Base-by-base conservation (phyloP, 2,113 vertebrate genomes). In the Thalassoma bifasciatum region DNA sequence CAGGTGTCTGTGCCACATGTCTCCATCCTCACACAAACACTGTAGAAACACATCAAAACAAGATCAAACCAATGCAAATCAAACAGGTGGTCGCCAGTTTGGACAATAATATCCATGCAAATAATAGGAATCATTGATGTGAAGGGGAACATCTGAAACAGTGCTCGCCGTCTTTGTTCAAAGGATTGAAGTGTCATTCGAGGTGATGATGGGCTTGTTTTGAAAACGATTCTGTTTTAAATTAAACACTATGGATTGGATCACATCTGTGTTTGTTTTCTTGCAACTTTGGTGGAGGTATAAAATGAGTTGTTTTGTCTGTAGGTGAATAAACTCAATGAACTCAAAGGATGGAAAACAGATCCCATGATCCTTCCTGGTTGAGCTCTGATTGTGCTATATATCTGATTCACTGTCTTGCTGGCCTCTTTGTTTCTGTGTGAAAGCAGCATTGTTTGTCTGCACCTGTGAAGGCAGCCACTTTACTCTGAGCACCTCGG, bases 31-130 rank as follows among this genome's bases (percentile, higher is more conserved):
- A 40, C 38, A 68, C 42, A 23, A 58, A 70, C 53, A 40, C 58
- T 54, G 38, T 22, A 0, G 9, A 72, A 58, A 16, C 46, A 34
- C 10, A 82, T 70, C 66, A 77, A 77, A 68, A 56, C 38, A 8
- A 46, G 52, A 77, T 84, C 76, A 82, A 73, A 75, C 70, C 50
- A 0, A 77, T 74, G 77, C 74, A 74, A 74, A 80, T 77, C 7
- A 34, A 75, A 51, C 84, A 89, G 79, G 82, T 82, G 77, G 60
- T 44, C 2, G 17, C 44, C 44, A 2, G 40, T 61, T 62, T 58
- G 38, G 54, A 60, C 54, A 58, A 50, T 40, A 66, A 34, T 22
- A 59, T 30, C 42, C 34, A 34, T 11, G 54, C 19, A 12, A 57
- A 68, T 53, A 75, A 79, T 64, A 10, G 50, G 38, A 38, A 36